These are phyloP conservation scores for Notamacropus eugenii DNA, from an alignment of 2,797 vertebrate species.

Conservation along the genomic window DNA sequence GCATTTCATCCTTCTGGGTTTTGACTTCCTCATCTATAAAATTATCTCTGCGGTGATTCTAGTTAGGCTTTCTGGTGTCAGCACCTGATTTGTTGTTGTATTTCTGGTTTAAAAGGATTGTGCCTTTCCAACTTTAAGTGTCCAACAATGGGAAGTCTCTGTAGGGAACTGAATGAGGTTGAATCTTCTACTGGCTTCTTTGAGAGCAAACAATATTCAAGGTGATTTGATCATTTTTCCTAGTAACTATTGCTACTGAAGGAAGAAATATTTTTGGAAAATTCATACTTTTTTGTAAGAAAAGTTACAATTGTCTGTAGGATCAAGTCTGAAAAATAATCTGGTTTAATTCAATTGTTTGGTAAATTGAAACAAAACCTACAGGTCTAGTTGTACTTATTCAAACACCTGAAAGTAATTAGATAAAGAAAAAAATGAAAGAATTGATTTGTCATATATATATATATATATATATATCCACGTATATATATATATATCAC, in stretches of 20 bases:
- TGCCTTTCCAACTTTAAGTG: no score
- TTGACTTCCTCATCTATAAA: not conserved
- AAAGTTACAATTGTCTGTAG: not conserved
- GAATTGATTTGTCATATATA: not conserved
- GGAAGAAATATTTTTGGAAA: not conserved
- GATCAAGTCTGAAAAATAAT: not conserved
- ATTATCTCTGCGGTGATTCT: not conserved
- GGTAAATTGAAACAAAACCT: not conserved
- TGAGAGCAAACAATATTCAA: not conserved
- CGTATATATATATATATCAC: not conserved
- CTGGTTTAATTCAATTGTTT: not conserved
- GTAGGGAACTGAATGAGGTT: not conserved
- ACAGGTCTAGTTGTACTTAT: not conserved
- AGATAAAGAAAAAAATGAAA: not conserved
- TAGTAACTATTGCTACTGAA: not conserved
- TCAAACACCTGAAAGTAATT: not conserved
- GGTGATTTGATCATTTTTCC: not conserved
- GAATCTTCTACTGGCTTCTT: not conserved
- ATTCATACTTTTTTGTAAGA: not conserved
- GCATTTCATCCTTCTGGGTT: not conserved
- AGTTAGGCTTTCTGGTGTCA: not conserved
- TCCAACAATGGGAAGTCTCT: not conserved
- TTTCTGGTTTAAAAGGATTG: not conserved
- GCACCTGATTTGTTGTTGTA: not conserved
- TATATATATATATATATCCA: no score